Percentiles rank a stretch among this genome's conserved stretches.
phyloP scores from a whole-genome alignment of 30 jellyfish, hydroid and myxozoan species.

The Aurelia sp. region DNA sequence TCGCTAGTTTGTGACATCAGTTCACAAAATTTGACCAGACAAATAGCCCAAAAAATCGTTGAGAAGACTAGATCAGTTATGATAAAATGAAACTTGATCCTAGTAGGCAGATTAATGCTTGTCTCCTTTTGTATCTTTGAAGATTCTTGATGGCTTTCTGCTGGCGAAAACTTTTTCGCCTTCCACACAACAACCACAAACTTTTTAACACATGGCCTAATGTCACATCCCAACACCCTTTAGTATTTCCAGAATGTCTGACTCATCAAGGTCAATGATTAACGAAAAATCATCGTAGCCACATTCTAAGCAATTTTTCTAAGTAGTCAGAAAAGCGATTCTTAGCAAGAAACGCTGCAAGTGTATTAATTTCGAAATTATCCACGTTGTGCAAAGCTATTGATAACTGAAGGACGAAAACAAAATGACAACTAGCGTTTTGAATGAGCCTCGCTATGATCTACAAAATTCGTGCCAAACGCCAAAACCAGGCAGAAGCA shows the following conservation, averaged over 20 bases:
- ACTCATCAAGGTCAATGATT: no score
- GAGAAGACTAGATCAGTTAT: neutral
- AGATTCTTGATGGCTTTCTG: conserved; percentile 26
- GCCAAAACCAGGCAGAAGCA: no score
- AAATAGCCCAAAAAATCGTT: conserved; percentile 2
- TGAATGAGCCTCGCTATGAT: no score
- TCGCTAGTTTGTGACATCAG: neutral
- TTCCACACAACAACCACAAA: conserved; percentile 43
- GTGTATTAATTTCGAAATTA: neutral
- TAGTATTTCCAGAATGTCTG: conserved; percentile 45
- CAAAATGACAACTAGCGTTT: no score
- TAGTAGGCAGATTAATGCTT: conserved; percentile 34
- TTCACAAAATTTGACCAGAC: neutral
- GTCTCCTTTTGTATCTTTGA: conserved; percentile 12
- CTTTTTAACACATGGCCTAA: conserved; percentile 61
- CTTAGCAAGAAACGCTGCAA: neutral
- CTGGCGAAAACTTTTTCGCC: conserved; percentile 27
- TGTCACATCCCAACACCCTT: conserved; percentile 37
- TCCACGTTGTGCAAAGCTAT: conserved; percentile 12
- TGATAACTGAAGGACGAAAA: neutral
- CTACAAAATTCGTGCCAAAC: no score
- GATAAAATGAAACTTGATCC: conserved; percentile 9
- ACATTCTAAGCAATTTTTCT: conserved; percentile 11
- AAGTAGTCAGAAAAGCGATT: conserved; percentile 6
- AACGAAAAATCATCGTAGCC: conserved; percentile 53